Conservation (phyloP, 2,888 invertebrate species). For the Spisula solida region DNA sequence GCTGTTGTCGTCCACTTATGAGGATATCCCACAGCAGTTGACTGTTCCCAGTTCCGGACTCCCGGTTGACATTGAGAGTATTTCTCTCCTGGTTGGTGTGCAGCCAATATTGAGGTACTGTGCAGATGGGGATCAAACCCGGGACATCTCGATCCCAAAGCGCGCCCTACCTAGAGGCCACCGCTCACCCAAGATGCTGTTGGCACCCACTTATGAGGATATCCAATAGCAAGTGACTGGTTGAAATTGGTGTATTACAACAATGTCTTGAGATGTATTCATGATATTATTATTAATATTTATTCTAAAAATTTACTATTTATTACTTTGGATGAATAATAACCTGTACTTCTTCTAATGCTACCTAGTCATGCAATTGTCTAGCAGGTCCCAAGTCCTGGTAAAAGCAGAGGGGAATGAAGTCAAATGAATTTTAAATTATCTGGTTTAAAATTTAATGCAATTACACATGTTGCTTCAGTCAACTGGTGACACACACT, state of each 20-base stretch:
- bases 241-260: conserved; percentile 55
- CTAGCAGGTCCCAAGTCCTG: conserved; percentile 54
- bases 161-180: too few species aligned
- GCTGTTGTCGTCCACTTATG: neutral
- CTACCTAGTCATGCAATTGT: conserved; percentile 34
- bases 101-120: too few species aligned
- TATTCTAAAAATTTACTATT: neutral
- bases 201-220: too few species aligned
- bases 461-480: neutral
- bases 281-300: conserved; percentile 53
- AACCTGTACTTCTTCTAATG: conserved; percentile 25
- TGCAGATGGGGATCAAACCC: too few species aligned
- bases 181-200: too few species aligned
- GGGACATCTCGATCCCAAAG: too few species aligned
- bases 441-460: neutral
- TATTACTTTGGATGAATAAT: too few species aligned
- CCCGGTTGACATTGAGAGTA: too few species aligned
- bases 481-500: too few species aligned
- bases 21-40: conserved; percentile 44
- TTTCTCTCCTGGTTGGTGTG: too few species aligned
- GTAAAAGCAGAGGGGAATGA: conserved; percentile 54
- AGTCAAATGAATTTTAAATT: neutral
- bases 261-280: conserved; percentile 67
- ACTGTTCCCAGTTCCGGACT: conserved; percentile 53
- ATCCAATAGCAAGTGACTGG: too few species aligned